Percentiles rank a stretch among this genome's conserved stretches.
These are phyloP conservation scores for Lobophora halterata DNA, from an alignment of 2,888 invertebrate genomes.

Conservation along the genomic window DNA sequence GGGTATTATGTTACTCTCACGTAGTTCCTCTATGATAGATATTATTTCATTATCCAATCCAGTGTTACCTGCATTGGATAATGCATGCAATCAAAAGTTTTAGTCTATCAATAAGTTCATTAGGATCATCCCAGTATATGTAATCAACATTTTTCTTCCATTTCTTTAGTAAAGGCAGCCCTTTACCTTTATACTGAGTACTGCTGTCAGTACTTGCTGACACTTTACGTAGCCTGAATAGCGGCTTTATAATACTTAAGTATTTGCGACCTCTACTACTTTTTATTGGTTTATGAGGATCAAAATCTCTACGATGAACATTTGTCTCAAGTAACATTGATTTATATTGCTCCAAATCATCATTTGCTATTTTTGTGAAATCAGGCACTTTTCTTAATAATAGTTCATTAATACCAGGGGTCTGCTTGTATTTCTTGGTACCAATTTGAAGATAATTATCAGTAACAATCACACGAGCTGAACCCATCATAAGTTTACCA, in stretches of 20 bases:
- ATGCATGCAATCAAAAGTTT: slow-evolving; percentile 27
- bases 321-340: slow-evolving; percentile 1
- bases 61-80: slow-evolving; percentile 24
- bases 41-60: slow-evolving; percentile 36
- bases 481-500: slow-evolving; percentile 1
- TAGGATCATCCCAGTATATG: slow-evolving; percentile 31
- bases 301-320: slow-evolving; percentile 5
- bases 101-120: slow-evolving; percentile 30
- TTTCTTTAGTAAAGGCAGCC: slow-evolving; percentile 12
- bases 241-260: neutral
- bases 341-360: neutral
- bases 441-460: neutral
- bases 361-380: neutral
- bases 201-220: neutral
- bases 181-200: neutral
- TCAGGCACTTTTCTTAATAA: neutral
- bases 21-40: slow-evolving; percentile 35
- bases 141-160: slow-evolving; percentile 16
- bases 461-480: neutral
- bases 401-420: neutral
- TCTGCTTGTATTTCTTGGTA: neutral
- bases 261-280: slow-evolving; percentile 5
- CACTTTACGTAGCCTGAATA: neutral
- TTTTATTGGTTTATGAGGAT: neutral
- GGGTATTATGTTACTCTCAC: slow-evolving; percentile 4